A percentile compares a stretch with the other conserved stretches of the same genome.
These are phyloP conservation scores for Tichodroma muraria DNA, from an alignment of 2,113 vertebrate species.

Conservation along the genomic window DNA sequence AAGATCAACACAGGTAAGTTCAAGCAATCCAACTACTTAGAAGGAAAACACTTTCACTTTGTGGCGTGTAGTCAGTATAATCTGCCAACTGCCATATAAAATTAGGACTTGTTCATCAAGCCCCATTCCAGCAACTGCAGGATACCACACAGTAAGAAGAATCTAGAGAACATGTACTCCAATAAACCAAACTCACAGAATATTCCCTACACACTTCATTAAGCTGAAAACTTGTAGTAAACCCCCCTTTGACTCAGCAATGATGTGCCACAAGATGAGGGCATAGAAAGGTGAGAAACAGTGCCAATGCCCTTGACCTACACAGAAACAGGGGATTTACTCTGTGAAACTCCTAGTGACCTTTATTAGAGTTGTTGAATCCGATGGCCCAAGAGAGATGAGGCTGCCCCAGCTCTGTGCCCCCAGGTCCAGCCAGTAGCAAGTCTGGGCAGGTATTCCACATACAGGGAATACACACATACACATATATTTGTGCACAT, in stretches of 20 bases:
- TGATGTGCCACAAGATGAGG: neutral
- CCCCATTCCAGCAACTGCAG: neutral
- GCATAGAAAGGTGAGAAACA: neutral
- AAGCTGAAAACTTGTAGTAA: neutral
- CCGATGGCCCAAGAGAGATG: fast-evolving
- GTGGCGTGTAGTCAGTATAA: neutral
- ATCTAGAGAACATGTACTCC: neutral
- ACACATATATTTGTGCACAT: fast-evolving
- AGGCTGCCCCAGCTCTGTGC: neutral
- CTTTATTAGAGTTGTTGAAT: neutral
- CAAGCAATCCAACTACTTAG: neutral
- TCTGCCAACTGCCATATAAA: neutral
- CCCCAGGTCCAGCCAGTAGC: neutral
- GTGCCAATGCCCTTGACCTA: neutral
- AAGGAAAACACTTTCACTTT: neutral
- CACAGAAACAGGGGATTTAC: neutral
- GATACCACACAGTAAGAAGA: neutral
- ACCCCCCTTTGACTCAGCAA: neutral
- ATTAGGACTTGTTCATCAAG: neutral
- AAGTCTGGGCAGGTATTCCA: neutral
- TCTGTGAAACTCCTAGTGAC: neutral
- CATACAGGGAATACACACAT: neutral
- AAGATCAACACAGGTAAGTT: neutral
- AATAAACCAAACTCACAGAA: neutral
- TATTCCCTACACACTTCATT: neutral